Conservation (phyloP, 2,888 invertebrate species). For the Mythimna pallens region DNA sequence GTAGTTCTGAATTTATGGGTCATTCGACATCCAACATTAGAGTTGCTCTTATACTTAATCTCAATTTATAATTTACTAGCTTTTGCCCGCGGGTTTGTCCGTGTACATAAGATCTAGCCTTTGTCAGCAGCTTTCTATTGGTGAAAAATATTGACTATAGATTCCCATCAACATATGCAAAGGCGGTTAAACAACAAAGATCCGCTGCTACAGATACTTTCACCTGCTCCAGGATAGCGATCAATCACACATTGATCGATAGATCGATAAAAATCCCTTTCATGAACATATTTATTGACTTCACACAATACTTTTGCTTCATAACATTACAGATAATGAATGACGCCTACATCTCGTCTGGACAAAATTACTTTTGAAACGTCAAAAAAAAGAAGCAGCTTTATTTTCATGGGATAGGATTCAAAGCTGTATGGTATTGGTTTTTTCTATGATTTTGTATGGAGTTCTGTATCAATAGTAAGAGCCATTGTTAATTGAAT, state of each 20-base stretch:
- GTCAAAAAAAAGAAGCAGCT: not conserved
- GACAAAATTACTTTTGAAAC: constrained; percentile 33
- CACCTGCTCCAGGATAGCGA: constrained; percentile 75
- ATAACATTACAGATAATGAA: constrained; percentile 67
- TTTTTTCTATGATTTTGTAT: constrained; percentile 25
- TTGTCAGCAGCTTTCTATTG: too few species aligned
- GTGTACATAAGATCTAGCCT: too few species aligned
- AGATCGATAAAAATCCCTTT: constrained; percentile 71
- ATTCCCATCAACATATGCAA: constrained; percentile 49
- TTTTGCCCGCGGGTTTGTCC: too few species aligned
- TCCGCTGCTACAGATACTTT: constrained; percentile 71
- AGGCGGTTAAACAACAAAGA: constrained; percentile 67
- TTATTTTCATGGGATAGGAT: constrained; percentile 26
- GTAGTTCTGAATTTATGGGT: not conserved
- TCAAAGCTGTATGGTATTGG: constrained; percentile 35
- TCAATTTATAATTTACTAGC: not conserved
- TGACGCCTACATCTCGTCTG: constrained; percentile 61
- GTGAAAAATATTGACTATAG: constrained; percentile 39
- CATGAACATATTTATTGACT: constrained; percentile 68
- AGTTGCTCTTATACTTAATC: constrained; percentile 20
- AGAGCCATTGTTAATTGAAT: constrained; percentile 80
- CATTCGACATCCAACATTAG: constrained; percentile 15
- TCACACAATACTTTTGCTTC: constrained; percentile 70
- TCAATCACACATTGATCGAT: constrained; percentile 79
- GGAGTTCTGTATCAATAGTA: constrained; percentile 69